Evolutionary conservation across 1,140 invertebrate genomes (phyloP), one percentile per base, ranked within the genome.

Genomic region (Popillia japonica): DNA sequence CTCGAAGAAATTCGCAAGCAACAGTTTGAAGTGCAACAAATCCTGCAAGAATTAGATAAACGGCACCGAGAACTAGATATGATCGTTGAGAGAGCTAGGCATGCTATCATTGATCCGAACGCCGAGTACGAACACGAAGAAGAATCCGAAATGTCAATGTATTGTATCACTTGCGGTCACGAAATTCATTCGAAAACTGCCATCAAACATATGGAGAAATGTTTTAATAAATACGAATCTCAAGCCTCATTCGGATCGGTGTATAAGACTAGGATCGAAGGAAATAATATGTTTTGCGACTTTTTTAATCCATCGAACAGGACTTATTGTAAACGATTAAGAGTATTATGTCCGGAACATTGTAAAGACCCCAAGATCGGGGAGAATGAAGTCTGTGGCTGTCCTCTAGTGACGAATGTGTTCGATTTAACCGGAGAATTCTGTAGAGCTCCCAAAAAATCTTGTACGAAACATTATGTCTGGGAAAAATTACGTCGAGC

Each of bases 311-410:
- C 94, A 4, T 88, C 91, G 2, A 96, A 95, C 84, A 91, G 92
- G 76, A 99, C 97, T 0, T 99, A 99, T 85, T 99, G 98, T 87
- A 99, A 99, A 88, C 88, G 98, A 72, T 87, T 99, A 14, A 91
- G 96, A 81, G 96, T 99, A 2, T 89, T 99, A 23, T 99, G 98
- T 87, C 97, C 98, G 0, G 98, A 99, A 84, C 98, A 99, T 86
- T 96, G 94, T 79, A 99, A 99, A 89, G 97, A 99, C 85, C 94
- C 96, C 0, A 97, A 98, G 89, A 92, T 98, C 40, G 91, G 88
- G 76, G 94, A 94, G 80, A 90, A 90, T 9, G 94, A 96, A 83
- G 94, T 98, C 0, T 99, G 97, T 86, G 97, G 97, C 0, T 98
- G 94, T 87, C 97, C 97, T 0, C 85, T 99, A 0, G 93, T 96